These are phyloP conservation scores for Carettochelys insculpta DNA, from an alignment of 2,113 vertebrate genomes.

Conservation along the genomic window DNA sequence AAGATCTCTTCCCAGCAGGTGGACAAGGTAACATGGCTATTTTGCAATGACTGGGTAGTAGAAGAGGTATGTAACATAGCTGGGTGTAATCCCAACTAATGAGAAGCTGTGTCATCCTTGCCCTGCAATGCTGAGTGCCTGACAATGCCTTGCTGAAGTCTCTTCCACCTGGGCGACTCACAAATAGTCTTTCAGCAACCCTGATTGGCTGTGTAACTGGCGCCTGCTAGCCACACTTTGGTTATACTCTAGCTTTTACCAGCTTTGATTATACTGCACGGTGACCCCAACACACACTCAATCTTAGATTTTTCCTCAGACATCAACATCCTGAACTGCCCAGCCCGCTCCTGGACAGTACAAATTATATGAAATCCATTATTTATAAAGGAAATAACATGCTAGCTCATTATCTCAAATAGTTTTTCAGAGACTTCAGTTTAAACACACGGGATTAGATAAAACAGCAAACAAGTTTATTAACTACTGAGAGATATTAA, in stretches of 20 bases:
- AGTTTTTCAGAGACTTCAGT: neutral
- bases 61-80: neutral
- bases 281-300: neutral
- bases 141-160: neutral
- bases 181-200: too few relatives aligned
- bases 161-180: too few relatives aligned
- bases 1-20: neutral
- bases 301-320: neutral
- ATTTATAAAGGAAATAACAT: neutral
- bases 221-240: neutral
- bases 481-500: too few relatives aligned
- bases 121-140: neutral
- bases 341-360: neutral
- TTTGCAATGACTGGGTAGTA: neutral
- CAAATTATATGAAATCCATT: neutral
- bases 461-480: neutral
- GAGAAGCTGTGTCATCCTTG: neutral
- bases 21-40: neutral
- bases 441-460: neutral
- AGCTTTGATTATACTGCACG: neutral
- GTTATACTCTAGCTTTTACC: neutral
- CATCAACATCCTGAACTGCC: neutral
- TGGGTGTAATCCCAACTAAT: neutral
- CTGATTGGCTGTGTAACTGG: neutral
- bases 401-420: too few relatives aligned